Base-by-base conservation (phyloP, 2,797 vertebrate species). In the Sebastes reedi region DNA sequence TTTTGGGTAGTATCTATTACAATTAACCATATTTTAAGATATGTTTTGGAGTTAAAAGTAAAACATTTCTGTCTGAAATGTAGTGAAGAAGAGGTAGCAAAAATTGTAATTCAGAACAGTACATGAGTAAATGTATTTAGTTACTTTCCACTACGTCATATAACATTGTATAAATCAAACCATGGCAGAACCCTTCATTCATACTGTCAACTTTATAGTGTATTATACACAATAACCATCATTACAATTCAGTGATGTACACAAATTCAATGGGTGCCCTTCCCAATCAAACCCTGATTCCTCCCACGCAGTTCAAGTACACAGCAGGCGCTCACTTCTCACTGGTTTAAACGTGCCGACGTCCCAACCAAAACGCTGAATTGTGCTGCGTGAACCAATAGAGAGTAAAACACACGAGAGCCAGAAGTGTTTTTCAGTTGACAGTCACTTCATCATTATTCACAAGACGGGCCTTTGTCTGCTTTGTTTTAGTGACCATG, bases 401-500 rank as follows among this genome's bases (percentile, higher is more conserved):
- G 46, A 88, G 70, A 66, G 77, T 84, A 70, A 88, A 83, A 68
- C 71, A 70, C 61, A 80, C 71, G 61, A 85, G 62, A 79, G 46
- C 81, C 80, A 80, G 84, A 80, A 88, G 75, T 89, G 87, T 88
- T 88, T 88, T 84, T 79, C 83, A 77, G 56, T 59, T 88, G 82
- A 90, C 82, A 88, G 86, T 89, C 90, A 84, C 90, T 90, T 89
- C 83, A 91, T 93, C 91, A 91, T 89, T 87, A 88, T 91, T 92
- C 91, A 92, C 88, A 80, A 73, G 77, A 83, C 22, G 50, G 30
- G 69, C 78, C 84, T 91, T 92, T 93, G 89, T 93, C 86, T 83
- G 79, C 82, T 92, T 93, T 94, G 94, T 93, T 92, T 93, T 87
- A 90, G 87, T 71, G 88, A 92, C 87, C 89, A 89, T 94, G 93